Percentiles rank a stretch among this genome's conserved stretches.
These are phyloP conservation scores for Mus spretus DNA, from an alignment of 2,797 vertebrate genomes.

Conservation along the genomic window DNA sequence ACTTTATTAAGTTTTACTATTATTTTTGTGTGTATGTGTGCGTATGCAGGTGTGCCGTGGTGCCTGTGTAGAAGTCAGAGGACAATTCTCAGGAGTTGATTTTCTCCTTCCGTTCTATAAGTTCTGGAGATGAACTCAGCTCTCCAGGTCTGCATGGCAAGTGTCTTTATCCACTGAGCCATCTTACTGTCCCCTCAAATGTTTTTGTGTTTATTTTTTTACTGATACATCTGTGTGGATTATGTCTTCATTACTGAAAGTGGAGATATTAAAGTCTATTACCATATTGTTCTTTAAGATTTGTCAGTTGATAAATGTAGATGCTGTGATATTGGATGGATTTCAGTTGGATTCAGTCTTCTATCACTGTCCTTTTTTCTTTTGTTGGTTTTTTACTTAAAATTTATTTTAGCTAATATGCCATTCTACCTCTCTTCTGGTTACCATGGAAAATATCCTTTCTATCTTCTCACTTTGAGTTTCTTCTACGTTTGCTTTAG, in stretches of 20 bases:
- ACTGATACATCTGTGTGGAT: neutral
- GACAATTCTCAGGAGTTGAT: neutral
- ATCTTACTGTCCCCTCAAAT: neutral
- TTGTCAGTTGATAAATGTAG: neutral
- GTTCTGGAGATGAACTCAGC: neutral
- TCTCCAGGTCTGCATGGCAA: neutral
- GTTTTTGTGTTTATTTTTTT: neutral
- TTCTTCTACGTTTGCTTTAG: neutral
- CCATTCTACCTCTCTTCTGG: neutral
- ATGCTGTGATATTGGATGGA: neutral
- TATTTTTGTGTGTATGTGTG: neutral
- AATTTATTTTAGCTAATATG: neutral
- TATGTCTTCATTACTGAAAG: neutral
- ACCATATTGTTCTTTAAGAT: neutral
- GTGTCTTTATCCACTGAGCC: neutral
- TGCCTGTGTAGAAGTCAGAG: neutral
- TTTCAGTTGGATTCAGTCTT: neutral
- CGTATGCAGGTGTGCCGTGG: neutral
- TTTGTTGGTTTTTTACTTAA: neutral
- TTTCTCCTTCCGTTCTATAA: neutral
- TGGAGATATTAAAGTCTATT: neutral
- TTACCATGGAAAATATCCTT: neutral
- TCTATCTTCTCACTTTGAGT: neutral
- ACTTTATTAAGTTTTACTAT: neutral
- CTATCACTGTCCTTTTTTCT: neutral